A percentile compares a stretch with the other conserved stretches of the same genome.
Evolutionary conservation across 2,113 vertebrate genomes (phyloP).

Genomic region (Poeciliopsis turrubarensis): DNA sequence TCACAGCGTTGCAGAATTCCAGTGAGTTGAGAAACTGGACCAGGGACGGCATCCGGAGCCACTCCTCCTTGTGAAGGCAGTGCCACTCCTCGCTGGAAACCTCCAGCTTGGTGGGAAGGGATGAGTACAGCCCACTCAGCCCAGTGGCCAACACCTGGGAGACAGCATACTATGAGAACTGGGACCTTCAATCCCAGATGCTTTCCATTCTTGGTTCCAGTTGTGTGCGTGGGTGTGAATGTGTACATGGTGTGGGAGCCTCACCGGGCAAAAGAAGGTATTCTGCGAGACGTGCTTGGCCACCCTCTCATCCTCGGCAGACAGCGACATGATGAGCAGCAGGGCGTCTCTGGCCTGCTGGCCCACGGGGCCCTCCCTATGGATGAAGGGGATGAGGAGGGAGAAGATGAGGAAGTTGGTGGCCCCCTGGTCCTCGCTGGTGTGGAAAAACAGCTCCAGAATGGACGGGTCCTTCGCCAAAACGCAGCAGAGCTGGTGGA

Average conservation of each 20-base stretch:
- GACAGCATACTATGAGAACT: background rate
- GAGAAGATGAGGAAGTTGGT: constrained; percentile 99
- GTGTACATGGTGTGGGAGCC: constrained; percentile 5
- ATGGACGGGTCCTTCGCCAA: constrained; percentile 94
- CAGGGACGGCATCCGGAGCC: constrained; percentile 88
- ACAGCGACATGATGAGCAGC: constrained; percentile 97
- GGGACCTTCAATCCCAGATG: background rate
- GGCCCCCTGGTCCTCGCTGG: constrained; percentile 96
- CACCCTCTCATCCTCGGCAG: constrained; percentile 90
- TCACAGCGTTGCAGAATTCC: constrained; percentile 97
- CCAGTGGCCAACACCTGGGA: constrained; percentile 94
- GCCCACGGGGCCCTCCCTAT: constrained; percentile 92
- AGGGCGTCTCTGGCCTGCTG: constrained; percentile 94
- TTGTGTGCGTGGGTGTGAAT: too few relatives aligned
- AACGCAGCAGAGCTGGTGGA: constrained; percentile 93
- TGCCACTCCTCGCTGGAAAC: constrained; percentile 93
- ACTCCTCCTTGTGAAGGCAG: constrained; percentile 91
- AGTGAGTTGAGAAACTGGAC: constrained; percentile 97
- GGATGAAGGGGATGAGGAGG: constrained; percentile 95
- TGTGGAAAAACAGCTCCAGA: constrained; percentile 96
- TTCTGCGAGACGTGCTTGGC: constrained; percentile 91
- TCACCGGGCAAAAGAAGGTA: constrained; percentile 96
- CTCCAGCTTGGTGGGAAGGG: constrained; percentile 92
- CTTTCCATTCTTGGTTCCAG: too few relatives aligned
- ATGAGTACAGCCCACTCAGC: constrained; percentile 95